Evolutionary conservation across 1,140 invertebrate genomes (phyloP).

Genomic region (Drosophila repleta): DNA sequence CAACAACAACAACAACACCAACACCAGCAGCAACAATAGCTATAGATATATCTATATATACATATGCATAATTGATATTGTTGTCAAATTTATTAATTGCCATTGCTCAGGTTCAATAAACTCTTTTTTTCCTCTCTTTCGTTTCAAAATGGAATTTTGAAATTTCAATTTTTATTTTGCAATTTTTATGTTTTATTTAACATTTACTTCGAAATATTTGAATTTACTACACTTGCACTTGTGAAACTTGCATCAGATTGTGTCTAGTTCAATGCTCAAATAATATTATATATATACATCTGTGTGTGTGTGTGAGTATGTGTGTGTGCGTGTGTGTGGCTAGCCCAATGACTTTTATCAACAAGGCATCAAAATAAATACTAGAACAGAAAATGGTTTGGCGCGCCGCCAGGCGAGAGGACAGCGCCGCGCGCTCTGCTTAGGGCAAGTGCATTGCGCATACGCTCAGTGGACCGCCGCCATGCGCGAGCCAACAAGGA

Average conservation of each 20-base stretch:
- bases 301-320: neutral
- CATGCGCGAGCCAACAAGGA: neutral
- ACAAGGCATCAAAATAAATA: conserved; percentile 33
- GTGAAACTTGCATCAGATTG: conserved; percentile 7
- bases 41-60: neutral
- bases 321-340: neutral
- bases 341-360: conserved; percentile 38
- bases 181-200: neutral
- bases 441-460: conserved; percentile 43
- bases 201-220: too few relatives aligned
- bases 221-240: conserved; percentile 34
- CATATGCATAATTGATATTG: neutral
- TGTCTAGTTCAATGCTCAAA: conserved; percentile 31
- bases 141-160: neutral
- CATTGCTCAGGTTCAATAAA: conserved; percentile 20
- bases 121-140: neutral
- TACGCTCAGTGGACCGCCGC: conserved; percentile 10
- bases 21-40: conserved; percentile 7
- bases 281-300: neutral
- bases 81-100: neutral
- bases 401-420: conserved; percentile 17
- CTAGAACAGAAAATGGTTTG: conserved; percentile 15
- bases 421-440: conserved; percentile 6
- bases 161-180: neutral
- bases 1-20: conserved; percentile 11